phyloP scores from a whole-genome alignment of 2,113 vertebrate species.

The Anoplopoma fimbria region DNA sequence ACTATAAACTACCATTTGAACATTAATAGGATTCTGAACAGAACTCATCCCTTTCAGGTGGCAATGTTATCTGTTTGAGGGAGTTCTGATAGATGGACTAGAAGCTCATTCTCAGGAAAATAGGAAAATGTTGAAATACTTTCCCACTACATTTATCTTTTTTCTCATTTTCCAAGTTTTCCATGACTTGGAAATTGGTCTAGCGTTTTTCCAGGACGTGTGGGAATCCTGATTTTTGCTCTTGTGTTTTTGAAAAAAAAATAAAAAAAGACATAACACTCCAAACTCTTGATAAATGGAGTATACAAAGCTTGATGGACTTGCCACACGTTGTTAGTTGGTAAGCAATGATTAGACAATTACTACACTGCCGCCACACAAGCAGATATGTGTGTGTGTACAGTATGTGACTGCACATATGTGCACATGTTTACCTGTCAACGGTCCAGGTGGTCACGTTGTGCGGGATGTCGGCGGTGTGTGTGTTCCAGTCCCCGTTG shows the following conservation, averaged over 20 bases:
- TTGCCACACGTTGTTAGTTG: background rate
- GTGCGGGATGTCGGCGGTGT: slow-evolving; percentile 89
- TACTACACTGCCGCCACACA: background rate
- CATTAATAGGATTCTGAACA: background rate
- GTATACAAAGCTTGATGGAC: background rate
- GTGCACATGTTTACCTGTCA: slow-evolving; percentile 83
- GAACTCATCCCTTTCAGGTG: no score
- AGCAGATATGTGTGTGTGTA: background rate
- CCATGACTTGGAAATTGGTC: background rate
- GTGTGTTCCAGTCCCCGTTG: slow-evolving; percentile 85
- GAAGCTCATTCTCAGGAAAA: no score
- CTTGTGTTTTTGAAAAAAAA: background rate
- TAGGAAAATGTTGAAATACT: no score
- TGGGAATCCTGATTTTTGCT: background rate
- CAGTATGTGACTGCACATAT: background rate
- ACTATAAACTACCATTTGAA: no score
- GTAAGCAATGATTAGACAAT: background rate
- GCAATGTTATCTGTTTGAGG: no score
- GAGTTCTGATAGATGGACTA: no score
- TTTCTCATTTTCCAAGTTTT: background rate
- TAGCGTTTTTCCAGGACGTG: background rate
- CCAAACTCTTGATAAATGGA: background rate
- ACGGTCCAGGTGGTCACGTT: slow-evolving; percentile 86
- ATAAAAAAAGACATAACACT: background rate
- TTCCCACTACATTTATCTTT: background rate